Conservation (phyloP, 2,888 invertebrate species). For the Patella pellucida region DNA sequence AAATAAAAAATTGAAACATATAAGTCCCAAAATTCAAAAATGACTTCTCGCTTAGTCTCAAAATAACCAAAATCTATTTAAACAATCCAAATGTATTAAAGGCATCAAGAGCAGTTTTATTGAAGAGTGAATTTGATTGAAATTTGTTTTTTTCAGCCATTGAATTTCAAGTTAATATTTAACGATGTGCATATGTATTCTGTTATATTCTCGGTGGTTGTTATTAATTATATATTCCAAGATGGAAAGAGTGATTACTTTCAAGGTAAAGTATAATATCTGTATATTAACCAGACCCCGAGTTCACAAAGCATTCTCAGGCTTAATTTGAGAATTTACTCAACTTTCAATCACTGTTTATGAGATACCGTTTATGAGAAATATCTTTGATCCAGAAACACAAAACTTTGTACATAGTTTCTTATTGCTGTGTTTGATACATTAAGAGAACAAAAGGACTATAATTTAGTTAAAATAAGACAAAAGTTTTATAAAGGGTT, state of each 20-base stretch:
- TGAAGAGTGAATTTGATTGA: background rate
- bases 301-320: no score
- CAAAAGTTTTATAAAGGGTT: no score
- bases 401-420: no score
- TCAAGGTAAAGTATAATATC: constrained; percentile 53
- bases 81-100: background rate
- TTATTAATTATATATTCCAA: constrained; percentile 67
- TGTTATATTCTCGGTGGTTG: constrained; percentile 63
- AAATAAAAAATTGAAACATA: no score
- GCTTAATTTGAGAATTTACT: no score
- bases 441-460: no score
- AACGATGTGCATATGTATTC: constrained; percentile 66
- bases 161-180: constrained; percentile 60
- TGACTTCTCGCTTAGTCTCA: background rate
- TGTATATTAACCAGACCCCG: no score
- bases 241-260: constrained; percentile 69
- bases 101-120: constrained; percentile 6
- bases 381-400: no score
- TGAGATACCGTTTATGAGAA: no score
- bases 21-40: background rate
- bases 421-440: no score
- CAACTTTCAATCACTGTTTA: no score
- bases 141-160: constrained; percentile 48
- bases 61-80: background rate
- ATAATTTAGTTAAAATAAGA: no score